Evolutionary conservation across 1,140 invertebrate species (phyloP), one percentile per base, ranked within the genome.

Genomic region (Caenorhabditis tropicalis): DNA sequence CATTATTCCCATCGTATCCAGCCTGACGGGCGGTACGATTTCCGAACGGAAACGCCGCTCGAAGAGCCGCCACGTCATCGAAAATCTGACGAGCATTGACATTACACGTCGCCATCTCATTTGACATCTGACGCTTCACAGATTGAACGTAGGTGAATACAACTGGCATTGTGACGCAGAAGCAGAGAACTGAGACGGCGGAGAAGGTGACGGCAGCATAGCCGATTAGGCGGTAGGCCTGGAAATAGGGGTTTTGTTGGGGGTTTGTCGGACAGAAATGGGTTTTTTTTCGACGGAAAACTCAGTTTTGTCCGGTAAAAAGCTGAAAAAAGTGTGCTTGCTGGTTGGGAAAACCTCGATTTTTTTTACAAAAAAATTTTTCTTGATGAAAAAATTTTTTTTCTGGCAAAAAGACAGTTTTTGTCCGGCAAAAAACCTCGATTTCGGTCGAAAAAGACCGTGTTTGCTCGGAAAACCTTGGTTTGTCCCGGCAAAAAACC

Each of bases 151-250:
- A 79, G 10, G 81, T 60, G 85, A 86, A 86, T 10, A 84, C 70
- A 46, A 86, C 56, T 16, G 85, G 85, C 53, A 86, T 74, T n/a
- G 85, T 86, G 39, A 84, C 58, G 49, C 85, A 86, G 43, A 86
- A 74, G 7, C 84, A 84, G 49, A 86, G 74, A 5, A 86, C 82
- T 15, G 85, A 79, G 29, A 85, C 53, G 48, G 58, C 56, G 9
- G 79, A 49, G 46, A 85, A 70, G 19, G 48, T 65, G 33, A 85
- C 79, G 0, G 84, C 81, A 27, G 53, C 60, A 27, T 83, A 79
- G n/a, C 46, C 79, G 29, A 83, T 74, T 10, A 48, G 31, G 33
- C 27, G 43, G 27, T 86, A 70, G 16, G 65, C 70, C 79, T 79
- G 60, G 16, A 82, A 74, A 31, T 12, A 27, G 12, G 3, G 2